A percentile compares a stretch with the other conserved stretches of the same genome.
Conservation (phyloP, 2,797 vertebrate species). For the Orestias chungarensis region DNA sequence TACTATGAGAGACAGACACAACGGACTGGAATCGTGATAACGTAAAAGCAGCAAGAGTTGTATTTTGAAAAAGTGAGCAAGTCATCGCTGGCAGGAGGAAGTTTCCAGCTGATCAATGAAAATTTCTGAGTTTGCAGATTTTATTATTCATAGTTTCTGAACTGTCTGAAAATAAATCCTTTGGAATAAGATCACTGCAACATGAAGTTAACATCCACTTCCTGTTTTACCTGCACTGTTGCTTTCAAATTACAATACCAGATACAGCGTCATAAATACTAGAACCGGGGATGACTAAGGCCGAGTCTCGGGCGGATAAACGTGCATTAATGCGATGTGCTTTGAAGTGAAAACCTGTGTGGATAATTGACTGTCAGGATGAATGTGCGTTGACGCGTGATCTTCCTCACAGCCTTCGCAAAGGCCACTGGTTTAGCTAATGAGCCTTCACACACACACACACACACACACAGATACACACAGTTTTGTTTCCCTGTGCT, state of each 20-base stretch:
- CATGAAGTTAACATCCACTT: neutral
- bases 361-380: neutral
- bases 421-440: slow-evolving; percentile 51
- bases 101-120: too few relatives aligned
- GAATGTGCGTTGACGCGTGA: slow-evolving; percentile 16
- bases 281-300: too few relatives aligned
- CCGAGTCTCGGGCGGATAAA: neutral
- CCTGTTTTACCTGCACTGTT: neutral
- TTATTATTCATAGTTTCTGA: neutral
- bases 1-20: too few relatives aligned
- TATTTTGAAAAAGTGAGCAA: too few relatives aligned
- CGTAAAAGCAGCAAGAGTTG: too few relatives aligned
- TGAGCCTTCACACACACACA: too few relatives aligned
- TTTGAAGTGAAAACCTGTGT: slow-evolving; percentile 10
- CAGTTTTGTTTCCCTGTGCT: too few relatives aligned
- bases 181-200: neutral
- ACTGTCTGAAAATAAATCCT: neutral
- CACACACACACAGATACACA: neutral
- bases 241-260: slow-evolving; percentile 1
- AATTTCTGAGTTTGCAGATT: too few relatives aligned
- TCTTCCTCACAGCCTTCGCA: slow-evolving; percentile 24
- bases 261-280: neutral
- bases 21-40: too few relatives aligned
- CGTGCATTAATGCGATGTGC: neutral
- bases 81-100: too few relatives aligned